These are phyloP conservation scores for Noctua comes DNA, from an alignment of 2,888 invertebrate species.

Conservation along the genomic window DNA sequence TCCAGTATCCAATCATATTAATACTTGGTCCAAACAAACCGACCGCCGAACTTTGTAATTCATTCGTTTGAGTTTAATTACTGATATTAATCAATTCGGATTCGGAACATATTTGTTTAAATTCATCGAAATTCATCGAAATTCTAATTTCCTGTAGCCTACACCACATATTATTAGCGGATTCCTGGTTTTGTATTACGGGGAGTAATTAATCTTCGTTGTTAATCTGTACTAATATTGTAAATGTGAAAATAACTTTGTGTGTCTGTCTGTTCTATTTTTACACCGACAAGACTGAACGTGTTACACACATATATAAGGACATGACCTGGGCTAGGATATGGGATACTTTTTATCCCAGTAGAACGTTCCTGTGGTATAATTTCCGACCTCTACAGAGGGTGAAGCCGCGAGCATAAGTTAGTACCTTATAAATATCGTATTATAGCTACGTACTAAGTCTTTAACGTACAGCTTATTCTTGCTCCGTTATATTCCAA, in stretches of 20 bases:
- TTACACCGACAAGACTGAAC: not conserved
- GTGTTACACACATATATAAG: too few relatives aligned
- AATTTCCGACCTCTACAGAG: not conserved
- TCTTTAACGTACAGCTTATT: slow-evolving; percentile 42
- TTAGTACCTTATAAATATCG: slow-evolving; percentile 55
- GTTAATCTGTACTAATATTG: slow-evolving; percentile 19
- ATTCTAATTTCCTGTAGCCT: slow-evolving; percentile 36
- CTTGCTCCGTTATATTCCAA: slow-evolving; percentile 61
- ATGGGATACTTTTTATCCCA: not conserved
- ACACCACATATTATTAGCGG: slow-evolving; percentile 15
- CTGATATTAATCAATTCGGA: slow-evolving; percentile 55
- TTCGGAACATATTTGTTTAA: slow-evolving; percentile 53
- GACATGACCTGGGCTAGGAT: not conserved
- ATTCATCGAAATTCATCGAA: slow-evolving; percentile 35
- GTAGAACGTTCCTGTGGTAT: not conserved
- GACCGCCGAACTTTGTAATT: slow-evolving; percentile 47
- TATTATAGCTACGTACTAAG: slow-evolving; percentile 21
- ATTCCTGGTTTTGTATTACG: slow-evolving; percentile 20
- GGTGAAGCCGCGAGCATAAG: not conserved
- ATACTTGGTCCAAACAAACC: slow-evolving; percentile 33
- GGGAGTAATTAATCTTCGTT: slow-evolving; percentile 47
- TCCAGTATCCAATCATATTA: slow-evolving; percentile 35
- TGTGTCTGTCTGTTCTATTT: not conserved
- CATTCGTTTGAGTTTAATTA: slow-evolving; percentile 55
- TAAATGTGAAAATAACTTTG: not conserved